These are phyloP conservation scores for Carduelis carduelis DNA, from an alignment of 2,797 vertebrate genomes.

Conservation along the genomic window DNA sequence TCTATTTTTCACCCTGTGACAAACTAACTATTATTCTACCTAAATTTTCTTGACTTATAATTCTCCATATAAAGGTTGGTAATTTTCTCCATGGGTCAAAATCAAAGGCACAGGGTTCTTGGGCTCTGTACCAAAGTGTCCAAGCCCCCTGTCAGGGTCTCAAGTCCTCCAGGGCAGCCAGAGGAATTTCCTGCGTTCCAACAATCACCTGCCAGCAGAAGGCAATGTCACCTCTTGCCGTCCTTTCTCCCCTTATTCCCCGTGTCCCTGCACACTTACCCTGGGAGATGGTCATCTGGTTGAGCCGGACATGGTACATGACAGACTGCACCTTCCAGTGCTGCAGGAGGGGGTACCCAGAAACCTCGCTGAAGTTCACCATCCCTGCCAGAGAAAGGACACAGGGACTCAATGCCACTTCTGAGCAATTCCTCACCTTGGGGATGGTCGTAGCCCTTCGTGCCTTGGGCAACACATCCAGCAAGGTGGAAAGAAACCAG, in stretches of 20 bases:
- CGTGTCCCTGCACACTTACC: slow-evolving; percentile 70
- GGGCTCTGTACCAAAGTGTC: too few species aligned
- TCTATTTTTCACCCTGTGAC: too few species aligned
- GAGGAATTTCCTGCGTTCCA: too few species aligned
- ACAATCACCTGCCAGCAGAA: background rate
- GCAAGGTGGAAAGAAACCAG: background rate
- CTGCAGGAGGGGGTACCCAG: slow-evolving; percentile 92
- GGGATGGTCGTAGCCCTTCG: rapidly evolving
- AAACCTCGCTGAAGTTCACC: slow-evolving; percentile 99
- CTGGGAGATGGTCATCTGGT: slow-evolving; percentile 90
- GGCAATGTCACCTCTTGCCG: background rate
- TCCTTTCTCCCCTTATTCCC: background rate
- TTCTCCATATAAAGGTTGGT: too few species aligned
- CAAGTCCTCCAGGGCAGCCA: too few species aligned
- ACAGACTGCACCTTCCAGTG: slow-evolving; percentile 93
- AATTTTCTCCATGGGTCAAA: too few species aligned
- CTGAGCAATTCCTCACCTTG: rapidly evolving
- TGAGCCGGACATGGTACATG: slow-evolving; percentile 94
- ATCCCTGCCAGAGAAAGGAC: slow-evolving; percentile 80
- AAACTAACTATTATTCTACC: too few species aligned
- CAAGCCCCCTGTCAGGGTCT: too few species aligned
- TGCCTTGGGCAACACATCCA: background rate
- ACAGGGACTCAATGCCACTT: background rate
- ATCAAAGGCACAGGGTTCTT: too few species aligned
- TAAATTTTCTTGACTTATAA: too few species aligned